Conservation (phyloP, 2,113 vertebrate species). For the Rattus norvegicus region GRCr8 NC_086037.1:48731501-48732000, state of each 20-base stretch:
- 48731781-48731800: neutral
- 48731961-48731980: conserved; percentile 40
- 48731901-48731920: conserved; percentile 43
- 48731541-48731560: conserved; percentile 38
- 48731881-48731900: neutral
- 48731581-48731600: neutral
- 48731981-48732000: conserved; percentile 44
- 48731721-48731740: neutral
- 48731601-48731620: conserved; percentile 66
- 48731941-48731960: neutral
- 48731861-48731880: neutral
- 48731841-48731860: neutral
- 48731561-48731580: conserved; percentile 36
- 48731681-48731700: conserved; percentile 52
- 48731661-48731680: conserved; percentile 58
- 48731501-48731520: neutral
- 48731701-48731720: neutral
- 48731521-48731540: neutral
- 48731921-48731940: neutral
- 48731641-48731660: conserved; percentile 66
- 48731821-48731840: neutral
- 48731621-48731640: conserved; percentile 51
- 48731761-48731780: no score
- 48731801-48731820: neutral
- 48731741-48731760: neutral